A percentile compares a stretch with the other conserved stretches of the same genome.
phyloP scores from a whole-genome alignment of 2,113 vertebrate genomes.

The Speoplatyrhinus poulsoni region DNA sequence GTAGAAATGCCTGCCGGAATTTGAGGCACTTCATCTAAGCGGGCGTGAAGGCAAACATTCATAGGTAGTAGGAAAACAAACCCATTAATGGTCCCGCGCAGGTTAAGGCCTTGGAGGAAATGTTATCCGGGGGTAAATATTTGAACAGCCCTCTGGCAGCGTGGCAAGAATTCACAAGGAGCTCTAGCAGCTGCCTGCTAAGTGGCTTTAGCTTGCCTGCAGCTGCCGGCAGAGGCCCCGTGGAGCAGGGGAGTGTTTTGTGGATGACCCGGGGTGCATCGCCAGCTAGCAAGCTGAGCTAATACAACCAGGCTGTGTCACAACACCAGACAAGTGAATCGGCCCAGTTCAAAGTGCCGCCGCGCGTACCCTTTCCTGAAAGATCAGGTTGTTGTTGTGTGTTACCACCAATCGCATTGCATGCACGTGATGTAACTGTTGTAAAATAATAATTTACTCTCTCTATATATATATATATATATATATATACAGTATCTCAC shows the following conservation, averaged over 20 bases:
- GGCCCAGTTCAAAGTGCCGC: not conserved
- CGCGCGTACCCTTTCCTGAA: not conserved
- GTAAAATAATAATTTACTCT: too few species aligned
- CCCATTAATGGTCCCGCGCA: constrained; percentile 51
- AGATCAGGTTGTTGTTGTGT: too few species aligned
- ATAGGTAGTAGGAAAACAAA: constrained; percentile 67
- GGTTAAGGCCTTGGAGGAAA: constrained; percentile 57
- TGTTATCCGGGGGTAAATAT: constrained; percentile 73
- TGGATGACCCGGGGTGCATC: not conserved
- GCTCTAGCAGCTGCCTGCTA: constrained; percentile 47
- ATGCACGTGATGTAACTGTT: too few species aligned
- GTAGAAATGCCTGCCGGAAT: constrained; percentile 39
- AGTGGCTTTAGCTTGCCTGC: constrained; percentile 36
- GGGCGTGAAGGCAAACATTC: constrained; percentile 64
- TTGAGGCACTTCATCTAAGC: constrained; percentile 57
- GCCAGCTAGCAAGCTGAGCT: too few species aligned
- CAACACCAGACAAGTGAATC: too few species aligned
- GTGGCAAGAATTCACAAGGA: constrained; percentile 50
- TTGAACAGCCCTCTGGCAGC: constrained; percentile 70
- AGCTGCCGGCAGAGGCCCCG: not conserved
- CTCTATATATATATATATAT: too few species aligned
- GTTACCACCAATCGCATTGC: too few species aligned
- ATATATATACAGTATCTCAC: too few species aligned
- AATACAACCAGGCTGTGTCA: too few species aligned
- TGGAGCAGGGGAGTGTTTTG: not conserved